phyloP scores from a whole-genome alignment of 35 echinoderm and acorn worm species.

The Heliocidaris erythrogramma region DNA sequence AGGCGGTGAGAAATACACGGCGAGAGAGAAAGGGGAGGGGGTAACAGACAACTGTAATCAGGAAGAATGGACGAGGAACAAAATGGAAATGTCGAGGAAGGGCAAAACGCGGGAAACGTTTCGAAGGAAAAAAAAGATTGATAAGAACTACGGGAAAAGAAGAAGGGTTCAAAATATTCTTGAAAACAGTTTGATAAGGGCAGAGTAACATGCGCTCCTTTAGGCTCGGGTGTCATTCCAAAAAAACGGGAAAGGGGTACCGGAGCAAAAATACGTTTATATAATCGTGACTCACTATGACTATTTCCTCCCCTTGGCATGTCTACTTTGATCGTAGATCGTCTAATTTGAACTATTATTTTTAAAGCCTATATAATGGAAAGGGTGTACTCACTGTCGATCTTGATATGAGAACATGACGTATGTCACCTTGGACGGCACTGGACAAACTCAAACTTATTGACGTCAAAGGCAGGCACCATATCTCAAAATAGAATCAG shows the following conservation, averaged over 20 bases:
- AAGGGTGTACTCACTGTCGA: not conserved
- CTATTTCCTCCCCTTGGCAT: not conserved
- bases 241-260: not conserved
- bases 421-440: not conserved
- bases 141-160: no score
- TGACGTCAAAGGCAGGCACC: not conserved
- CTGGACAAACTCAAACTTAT: not conserved
- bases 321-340: not conserved
- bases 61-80: not conserved
- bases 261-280: no score
- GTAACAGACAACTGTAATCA: not conserved
- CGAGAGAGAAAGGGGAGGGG: not conserved
- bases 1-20: not conserved
- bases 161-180: no score
- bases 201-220: not conserved
- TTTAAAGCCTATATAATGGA: not conserved
- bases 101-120: not conserved
- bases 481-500: not conserved
- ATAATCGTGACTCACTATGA: not conserved
- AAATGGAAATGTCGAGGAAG: not conserved
- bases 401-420: not conserved
- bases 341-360: not conserved
- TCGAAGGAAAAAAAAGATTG: not conserved
- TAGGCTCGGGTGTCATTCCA: not conserved
- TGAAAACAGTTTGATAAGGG: not conserved